Conservation (phyloP, 92 coral and sea anemone species). For the Phenganax subtilis region DNA sequence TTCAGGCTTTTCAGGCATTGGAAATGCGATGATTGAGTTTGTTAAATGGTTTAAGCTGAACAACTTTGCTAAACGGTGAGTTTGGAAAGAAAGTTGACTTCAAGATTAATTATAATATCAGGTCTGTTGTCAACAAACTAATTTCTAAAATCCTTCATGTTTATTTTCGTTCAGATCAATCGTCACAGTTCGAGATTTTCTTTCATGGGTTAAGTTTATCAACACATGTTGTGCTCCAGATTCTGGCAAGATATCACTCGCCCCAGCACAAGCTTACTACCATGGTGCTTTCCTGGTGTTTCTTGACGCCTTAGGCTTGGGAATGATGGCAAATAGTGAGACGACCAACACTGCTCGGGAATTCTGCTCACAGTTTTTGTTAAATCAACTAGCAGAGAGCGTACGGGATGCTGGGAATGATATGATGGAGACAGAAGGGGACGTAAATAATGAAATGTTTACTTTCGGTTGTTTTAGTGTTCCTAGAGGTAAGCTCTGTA, state of each 20-base stretch:
- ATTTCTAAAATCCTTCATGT: background rate
- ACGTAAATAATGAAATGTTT: constrained; percentile 15
- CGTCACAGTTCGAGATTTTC: constrained; percentile 76
- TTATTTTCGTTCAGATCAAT: constrained; percentile 46
- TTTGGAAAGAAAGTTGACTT: background rate
- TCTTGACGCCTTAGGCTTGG: constrained; percentile 87
- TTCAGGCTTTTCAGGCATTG: constrained; percentile 70
- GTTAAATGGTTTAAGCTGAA: constrained; percentile 79
- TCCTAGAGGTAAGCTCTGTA: constrained; percentile 12
- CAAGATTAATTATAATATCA: background rate
- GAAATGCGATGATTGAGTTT: constrained; percentile 77
- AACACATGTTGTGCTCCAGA: constrained; percentile 60
- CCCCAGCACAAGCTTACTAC: constrained; percentile 66
- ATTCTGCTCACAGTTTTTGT: constrained; percentile 60
- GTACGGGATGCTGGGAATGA: constrained; percentile 8
- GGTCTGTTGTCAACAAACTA: background rate
- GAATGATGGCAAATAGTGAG: constrained; percentile 39
- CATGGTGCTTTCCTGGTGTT: constrained; percentile 97
- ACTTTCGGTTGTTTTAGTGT: constrained; percentile 19
- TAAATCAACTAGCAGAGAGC: constrained; percentile 48
- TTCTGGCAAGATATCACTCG: constrained; percentile 34
- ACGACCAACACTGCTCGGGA: constrained; percentile 56
- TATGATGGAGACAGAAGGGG: constrained; percentile 17
- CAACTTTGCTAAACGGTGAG: constrained; percentile 79
- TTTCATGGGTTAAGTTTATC: constrained; percentile 91